Base-by-base conservation (phyloP, 1,140 invertebrate genomes). In the Dendrolimus punctatus region DNA sequence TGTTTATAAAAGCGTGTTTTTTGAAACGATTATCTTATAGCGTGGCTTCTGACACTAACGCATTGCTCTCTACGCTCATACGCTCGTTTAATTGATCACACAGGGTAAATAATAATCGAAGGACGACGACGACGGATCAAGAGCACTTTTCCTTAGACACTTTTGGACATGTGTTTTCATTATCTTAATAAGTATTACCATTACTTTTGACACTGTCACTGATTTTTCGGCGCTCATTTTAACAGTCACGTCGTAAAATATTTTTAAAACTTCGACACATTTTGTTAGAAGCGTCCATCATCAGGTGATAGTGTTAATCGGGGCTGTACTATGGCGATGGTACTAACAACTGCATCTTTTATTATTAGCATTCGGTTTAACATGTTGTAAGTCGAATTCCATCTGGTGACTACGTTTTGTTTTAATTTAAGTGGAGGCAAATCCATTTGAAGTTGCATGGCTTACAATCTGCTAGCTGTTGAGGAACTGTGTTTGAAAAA, bases 311-410 rank as follows among this genome's bases (percentile, higher is more conserved):
- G 49, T 42, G 23, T 53, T 55, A 41, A 51, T 51, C 44, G 49
- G 7, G 40, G 40, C 40, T 55, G 55, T 8, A 51, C 39, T 42
- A 61, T 54, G 36, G 59, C 59, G 7, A 62, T 9, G 6, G 51
- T 57, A 46, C 46, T 47, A 40, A 57, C 51, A 2, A 57, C 49
- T 9, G 52, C 55, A 41, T 57, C 52, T 51, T 62, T 57, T 43
- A 55, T 62, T 40, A 55, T 57, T 5, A 62, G 6, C 6, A 51
- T 7, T 4, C 60, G n/a, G 5, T 40, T 36, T 2, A 62, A 40
- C 52, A 58, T 58, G 23, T 58, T 52, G 41, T 53, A 63, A 2
- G 63, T 58, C 0, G 60, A 62, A 62, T 62, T 60, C 60, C 56
- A 55, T 47, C 55, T 8, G 51, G 57, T 61, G 51, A 47, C 5